phyloP scores from a whole-genome alignment of 1,140 invertebrate species.

The Drosophila guanche region DNA sequence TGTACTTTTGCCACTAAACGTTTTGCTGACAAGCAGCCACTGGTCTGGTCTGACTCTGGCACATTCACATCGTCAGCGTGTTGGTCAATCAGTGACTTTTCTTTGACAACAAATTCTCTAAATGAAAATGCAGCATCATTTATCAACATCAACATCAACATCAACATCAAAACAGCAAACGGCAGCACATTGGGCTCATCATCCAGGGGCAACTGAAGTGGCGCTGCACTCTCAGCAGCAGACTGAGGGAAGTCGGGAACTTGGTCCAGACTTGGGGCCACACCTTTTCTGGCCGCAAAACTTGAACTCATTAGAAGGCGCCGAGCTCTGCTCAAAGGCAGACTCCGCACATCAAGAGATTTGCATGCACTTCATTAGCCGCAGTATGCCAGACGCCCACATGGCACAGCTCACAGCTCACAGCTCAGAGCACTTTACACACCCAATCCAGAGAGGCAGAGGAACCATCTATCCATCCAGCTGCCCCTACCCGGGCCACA shows the following conservation, averaged over 20 bases:
- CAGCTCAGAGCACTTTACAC: neutral
- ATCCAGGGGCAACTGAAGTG: conserved; percentile 45
- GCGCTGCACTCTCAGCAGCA: conserved; percentile 26
- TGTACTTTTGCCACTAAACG: conserved; percentile 73
- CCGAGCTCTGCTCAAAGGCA: conserved; percentile 5
- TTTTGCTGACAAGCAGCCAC: conserved; percentile 77
- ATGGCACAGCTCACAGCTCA: neutral
- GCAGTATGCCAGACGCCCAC: conserved; percentile 54
- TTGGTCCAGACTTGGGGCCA: conserved; percentile 33
- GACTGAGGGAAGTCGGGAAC: conserved; percentile 32
- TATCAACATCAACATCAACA: conserved; percentile 81
- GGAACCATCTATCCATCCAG: conserved; percentile 14
- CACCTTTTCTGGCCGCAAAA: conserved; percentile 54
- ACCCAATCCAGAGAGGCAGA: no score
- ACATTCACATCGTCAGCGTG: conserved; percentile 57
- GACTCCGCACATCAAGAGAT: conserved; percentile 41
- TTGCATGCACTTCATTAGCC: conserved; percentile 80
- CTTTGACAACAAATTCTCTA: conserved; percentile 77
- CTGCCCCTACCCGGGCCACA: conserved; percentile 44
- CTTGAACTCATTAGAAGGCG: conserved; percentile 67
- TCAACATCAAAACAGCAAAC: conserved; percentile 76
- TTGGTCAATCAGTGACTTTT: conserved; percentile 80
- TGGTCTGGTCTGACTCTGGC: conserved; percentile 49
- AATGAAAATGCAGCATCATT: conserved; percentile 82
- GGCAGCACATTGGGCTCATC: conserved; percentile 68